Percentiles rank a stretch among this genome's conserved stretches.
phyloP scores from a whole-genome alignment of 2,888 invertebrate species.

The Chalcosyrphus nemorum region DNA sequence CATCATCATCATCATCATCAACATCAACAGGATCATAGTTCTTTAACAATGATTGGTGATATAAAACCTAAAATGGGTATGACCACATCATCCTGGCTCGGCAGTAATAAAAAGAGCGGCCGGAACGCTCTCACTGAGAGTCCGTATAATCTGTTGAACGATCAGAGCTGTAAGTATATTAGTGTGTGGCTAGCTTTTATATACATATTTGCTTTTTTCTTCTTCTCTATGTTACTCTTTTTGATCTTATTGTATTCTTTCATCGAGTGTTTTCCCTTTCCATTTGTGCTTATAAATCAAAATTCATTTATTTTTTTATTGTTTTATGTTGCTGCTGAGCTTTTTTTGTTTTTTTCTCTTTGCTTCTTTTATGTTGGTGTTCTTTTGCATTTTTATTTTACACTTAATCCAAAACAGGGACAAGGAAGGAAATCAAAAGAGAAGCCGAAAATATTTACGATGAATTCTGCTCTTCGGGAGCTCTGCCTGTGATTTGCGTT shows the following conservation, averaged over 20 bases:
- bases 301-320: slow-evolving; percentile 24
- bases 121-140: slow-evolving; percentile 88
- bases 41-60: slow-evolving; percentile 55
- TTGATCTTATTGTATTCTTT: not conserved
- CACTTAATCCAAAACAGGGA: not conserved
- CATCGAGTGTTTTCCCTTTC: not conserved
- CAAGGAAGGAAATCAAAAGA: not conserved
- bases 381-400: slow-evolving; percentile 21
- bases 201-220: not conserved
- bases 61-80: slow-evolving; percentile 59
- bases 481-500: slow-evolving; percentile 92
- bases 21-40: slow-evolving; percentile 59
- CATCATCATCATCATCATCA: slow-evolving; percentile 59
- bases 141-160: slow-evolving; percentile 74
- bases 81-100: slow-evolving; percentile 48
- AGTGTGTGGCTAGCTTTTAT: not conserved
- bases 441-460: not conserved
- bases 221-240: not conserved
- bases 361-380: not conserved
- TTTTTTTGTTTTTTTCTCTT: slow-evolving; percentile 8
- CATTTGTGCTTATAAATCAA: slow-evolving; percentile 12
- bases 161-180: slow-evolving; percentile 77
- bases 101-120: slow-evolving; percentile 72
- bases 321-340: slow-evolving; percentile 12
- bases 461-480: slow-evolving; percentile 84